Evolutionary conservation across 2,888 invertebrate species (phyloP), one percentile per base, ranked within the genome.

Genomic region (Protodeltote pygarga): DNA sequence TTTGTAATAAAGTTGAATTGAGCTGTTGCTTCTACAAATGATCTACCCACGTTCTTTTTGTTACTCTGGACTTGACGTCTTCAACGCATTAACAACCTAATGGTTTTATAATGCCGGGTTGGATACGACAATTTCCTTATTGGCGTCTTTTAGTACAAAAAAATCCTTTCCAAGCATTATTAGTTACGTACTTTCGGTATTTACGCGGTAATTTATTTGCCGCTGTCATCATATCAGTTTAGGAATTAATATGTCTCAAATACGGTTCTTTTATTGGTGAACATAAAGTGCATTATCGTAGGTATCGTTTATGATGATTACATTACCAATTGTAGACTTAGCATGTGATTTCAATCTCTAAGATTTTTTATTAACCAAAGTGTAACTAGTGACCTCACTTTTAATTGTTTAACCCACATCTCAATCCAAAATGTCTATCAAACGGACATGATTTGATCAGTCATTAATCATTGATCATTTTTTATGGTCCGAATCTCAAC

Each of bases 401-500:
- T 59, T 68, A 65, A 68, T 64, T 57, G 32, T 61, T 55, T 59
- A 59, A 65, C 48, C 65, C 70, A 71, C 63, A 67, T 63, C 60
- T 65, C 50, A 67, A 61, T 68, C 54, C 46, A 37, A 61, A 61
- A 55, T 32, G 51, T 51, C 44, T 48, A 39, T 57, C 38, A 62
- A 48, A 58, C 57, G 37, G 41, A 44, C 50, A 59, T 59, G 41
- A 65, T 65, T 62, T 67, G 68, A 76, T 73, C 46, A 46, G 49
- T 47, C 40, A 79, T 81, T 73, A 73, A 80, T 81, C 79, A 79
- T 58, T 47, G 6, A 10, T 8, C 46, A n/a, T 45, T 44, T 40
- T 58, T 59, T 60, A 59, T 41, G 35, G 27, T 37, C 40, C 19
- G 14, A 29, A 50, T 58, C 37, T 40, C 44, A 40, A 48, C 40